Conservation (phyloP, 2,797 vertebrate species). For the Podargus strigoides region DNA sequence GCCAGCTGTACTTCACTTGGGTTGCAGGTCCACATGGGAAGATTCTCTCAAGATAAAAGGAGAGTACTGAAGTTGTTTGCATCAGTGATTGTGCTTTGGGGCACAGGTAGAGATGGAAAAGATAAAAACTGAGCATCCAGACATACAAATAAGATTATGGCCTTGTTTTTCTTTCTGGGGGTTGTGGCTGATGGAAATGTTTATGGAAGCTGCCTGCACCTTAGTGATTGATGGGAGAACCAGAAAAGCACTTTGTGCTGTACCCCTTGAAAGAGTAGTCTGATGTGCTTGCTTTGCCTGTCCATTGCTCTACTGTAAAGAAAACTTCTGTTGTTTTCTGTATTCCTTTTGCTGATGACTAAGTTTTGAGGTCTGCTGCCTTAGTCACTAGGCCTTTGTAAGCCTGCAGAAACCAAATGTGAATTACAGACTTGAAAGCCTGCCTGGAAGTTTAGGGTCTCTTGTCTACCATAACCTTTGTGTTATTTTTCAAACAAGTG, state of each 20-base stretch:
- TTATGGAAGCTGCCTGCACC: not conserved
- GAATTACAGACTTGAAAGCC: not conserved
- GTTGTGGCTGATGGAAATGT: not conserved
- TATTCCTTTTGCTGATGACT: not conserved
- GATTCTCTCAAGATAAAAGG: not conserved
- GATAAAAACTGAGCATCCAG: not conserved
- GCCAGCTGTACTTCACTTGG: not conserved
- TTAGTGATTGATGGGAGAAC: not conserved
- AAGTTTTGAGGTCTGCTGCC: slow-evolving; percentile 1
- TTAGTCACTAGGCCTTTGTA: not conserved
- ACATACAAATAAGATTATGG: not conserved
- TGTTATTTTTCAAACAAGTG: not conserved
- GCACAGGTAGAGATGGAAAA: not conserved
- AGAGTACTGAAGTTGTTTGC: not conserved
- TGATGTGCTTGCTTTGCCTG: not conserved
- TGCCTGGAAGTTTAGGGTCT: slow-evolving; percentile 5
- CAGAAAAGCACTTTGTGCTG: slow-evolving; percentile 1
- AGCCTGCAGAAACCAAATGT: not conserved
- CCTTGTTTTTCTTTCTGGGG: not conserved
- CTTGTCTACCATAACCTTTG: not conserved
- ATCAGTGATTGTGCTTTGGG: not conserved
- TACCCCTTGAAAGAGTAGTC: not conserved
- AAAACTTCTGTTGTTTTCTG: not conserved
- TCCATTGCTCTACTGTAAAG: not conserved
- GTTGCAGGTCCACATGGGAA: not conserved